Base-by-base conservation (phyloP, 2,797 vertebrate species). In the Ambastaia sidthimunki region DNA sequence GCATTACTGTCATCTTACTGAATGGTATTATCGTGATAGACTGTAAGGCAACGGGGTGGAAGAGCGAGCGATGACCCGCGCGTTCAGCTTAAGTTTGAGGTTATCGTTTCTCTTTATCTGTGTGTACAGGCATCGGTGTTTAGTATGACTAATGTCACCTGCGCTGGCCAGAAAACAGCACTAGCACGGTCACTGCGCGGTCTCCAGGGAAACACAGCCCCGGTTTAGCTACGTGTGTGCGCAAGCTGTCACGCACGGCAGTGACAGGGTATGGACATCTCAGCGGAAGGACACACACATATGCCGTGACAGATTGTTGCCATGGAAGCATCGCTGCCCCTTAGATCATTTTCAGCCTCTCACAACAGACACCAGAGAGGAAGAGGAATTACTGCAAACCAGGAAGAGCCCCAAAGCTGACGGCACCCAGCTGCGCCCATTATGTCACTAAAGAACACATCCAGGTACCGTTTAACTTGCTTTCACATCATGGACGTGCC, bases 1-100 rank as follows among this genome's bases (percentile, higher is more conserved):
- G 85, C 88, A 90, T 92, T 92, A 93, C 90, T 91, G 92, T 92
- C 92, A 85, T 84, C 90, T 89, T 81, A 85, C 88, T 93, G 91
- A 91, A 93, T 90, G 78, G 71, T 86, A 92, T 93, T 93, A 91
- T 18, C 71, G 81, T 81, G 82, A 86, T 81, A 67, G 85, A 87
- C 81, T 34, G 55, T 80, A 85, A 31, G 68, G 59, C n/a, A 63
- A 28, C 60, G 21, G 41, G 65, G 41, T 19, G 34, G 44, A 41
- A 74, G 55, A 25, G 65, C 23, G 71, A n/a, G 23, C n/a, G 55
- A 34, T 80, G 67, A 78, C 71, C 71, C 21, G 55, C 52, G 28
- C 10, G 9, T 23, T 18, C 6, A 55, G 68, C 70, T 78, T 60
- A 23, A 41, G 44, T 48, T 34, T 44, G 31, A 41, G 19, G 54